A percentile compares a stretch with the other conserved stretches of the same genome.
Evolutionary conservation across 2,888 invertebrate species (phyloP).

Genomic region (Leptinotarsa rubiginosa): DNA sequence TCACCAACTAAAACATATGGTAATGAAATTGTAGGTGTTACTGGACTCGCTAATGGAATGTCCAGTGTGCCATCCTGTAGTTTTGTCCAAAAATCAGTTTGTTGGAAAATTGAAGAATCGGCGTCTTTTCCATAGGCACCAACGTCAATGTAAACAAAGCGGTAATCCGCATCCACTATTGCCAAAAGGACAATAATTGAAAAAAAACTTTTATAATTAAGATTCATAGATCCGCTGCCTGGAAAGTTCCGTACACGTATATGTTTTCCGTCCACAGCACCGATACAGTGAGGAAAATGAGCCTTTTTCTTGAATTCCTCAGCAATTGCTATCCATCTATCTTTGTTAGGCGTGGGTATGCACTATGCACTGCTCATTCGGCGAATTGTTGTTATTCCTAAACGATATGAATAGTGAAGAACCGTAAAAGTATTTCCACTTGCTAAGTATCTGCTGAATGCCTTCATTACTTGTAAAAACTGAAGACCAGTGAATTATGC

Average conservation of each 20-base stretch:
- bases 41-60: constrained; percentile 26
- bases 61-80: constrained; percentile 21
- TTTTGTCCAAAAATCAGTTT: neutral
- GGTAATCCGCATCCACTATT: constrained; percentile 54
- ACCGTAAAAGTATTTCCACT: neutral
- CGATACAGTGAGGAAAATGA: neutral
- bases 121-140: constrained; percentile 54
- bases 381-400: neutral
- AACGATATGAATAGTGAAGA: neutral
- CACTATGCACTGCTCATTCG: constrained; percentile 2
- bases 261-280: neutral
- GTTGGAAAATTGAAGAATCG: constrained; percentile 48
- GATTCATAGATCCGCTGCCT: constrained; percentile 9
- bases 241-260: constrained; percentile 11
- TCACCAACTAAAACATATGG: constrained; percentile 26
- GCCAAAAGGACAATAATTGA: constrained; percentile 54
- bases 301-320: neutral
- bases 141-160: constrained; percentile 53
- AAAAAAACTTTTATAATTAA: constrained; percentile 14
- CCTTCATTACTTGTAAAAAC: no score
- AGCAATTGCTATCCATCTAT: neutral
- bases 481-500: no score
- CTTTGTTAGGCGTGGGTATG: neutral
- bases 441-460: constrained; percentile 1
- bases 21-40: constrained; percentile 17